Evolutionary conservation across 2,797 vertebrate genomes (phyloP), one percentile per base, ranked within the genome.

Genomic region (Urosaurus nigricauda): DNA sequence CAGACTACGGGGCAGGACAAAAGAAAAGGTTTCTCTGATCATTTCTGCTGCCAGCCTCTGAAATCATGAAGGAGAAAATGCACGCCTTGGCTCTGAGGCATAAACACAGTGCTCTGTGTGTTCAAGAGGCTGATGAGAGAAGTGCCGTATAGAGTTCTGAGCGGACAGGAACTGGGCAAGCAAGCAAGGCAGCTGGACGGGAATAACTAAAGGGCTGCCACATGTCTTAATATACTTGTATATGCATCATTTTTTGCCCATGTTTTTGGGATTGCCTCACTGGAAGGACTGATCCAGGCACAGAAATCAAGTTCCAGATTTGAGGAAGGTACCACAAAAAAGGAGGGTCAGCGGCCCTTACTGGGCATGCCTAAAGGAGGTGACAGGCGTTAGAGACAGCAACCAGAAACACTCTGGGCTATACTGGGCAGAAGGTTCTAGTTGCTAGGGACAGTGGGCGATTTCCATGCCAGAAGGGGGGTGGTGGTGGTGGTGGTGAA

Each of bases 141-240:
- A 86, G 70, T 0, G 0, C 0, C 0, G 13, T 0, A 4, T 3
- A 29, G 70, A 73, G 53, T 87, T 37, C 68, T 79, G 81, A 53
- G 81, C 5, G 86, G 88, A 87, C 79, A 84, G 4, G 17, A 9
- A 37, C 53, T 80, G 74, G 82, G 79, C 65, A 84, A 79, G 68
- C 29, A 13, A 26, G 1, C 21, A 13, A 0, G 21, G 75, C 58
- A 68, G 8, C 85, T 12, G 65, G 24, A 2, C 5, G 12, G 37
- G 37, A 56, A 12, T 35, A 74, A 56, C 5, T 1, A 9, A 19
- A 51, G 32, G 19, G 12, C 4, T 12, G 4, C n/a, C 32, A 32
- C 51, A 14, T 16, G 14, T 40, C 2, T 29, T 4, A 14, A 37
- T 56, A 24, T 19, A 12, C 47, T 35, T 37, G 16, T 32, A 26